Evolutionary conservation across 1,140 invertebrate genomes (phyloP).

Genomic region (silkworm (Bombyx mori)): DNA sequence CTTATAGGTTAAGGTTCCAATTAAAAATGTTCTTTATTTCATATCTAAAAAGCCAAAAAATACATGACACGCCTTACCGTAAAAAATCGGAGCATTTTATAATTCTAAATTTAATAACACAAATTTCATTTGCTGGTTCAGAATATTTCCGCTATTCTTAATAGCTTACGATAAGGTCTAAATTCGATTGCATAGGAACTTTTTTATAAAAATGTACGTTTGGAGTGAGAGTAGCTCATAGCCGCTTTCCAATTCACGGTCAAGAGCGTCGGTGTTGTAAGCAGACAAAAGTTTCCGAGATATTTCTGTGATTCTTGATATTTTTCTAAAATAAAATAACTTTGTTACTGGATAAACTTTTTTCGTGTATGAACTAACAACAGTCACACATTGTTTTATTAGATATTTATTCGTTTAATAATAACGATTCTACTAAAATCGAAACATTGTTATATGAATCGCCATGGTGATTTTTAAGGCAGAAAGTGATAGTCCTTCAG

Average conservation of each 20-base stretch:
- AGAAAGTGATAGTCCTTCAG: too few relatives aligned
- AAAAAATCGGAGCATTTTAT: background rate
- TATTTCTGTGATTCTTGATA: background rate
- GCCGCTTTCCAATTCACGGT: slow-evolving; percentile 54
- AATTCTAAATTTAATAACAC: background rate
- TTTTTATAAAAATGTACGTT: slow-evolving; percentile 12
- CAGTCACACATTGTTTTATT: too few relatives aligned
- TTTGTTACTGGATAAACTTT: background rate
- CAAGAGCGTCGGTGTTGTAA: slow-evolving; percentile 45
- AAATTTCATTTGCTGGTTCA: background rate
- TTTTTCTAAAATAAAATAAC: background rate
- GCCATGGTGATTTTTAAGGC: too few relatives aligned
- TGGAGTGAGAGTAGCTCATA: slow-evolving; percentile 26
- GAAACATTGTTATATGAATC: too few relatives aligned
- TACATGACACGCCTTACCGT: background rate
- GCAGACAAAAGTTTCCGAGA: slow-evolving; percentile 14
- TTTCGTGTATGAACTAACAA: too few relatives aligned
- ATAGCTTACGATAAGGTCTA: slow-evolving; percentile 14
- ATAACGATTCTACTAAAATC: too few relatives aligned
- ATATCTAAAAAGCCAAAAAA: background rate
- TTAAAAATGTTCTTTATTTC: background rate
- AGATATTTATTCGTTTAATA: too few relatives aligned
- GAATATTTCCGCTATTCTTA: slow-evolving; percentile 1
- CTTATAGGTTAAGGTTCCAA: background rate
- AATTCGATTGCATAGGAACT: slow-evolving; percentile 11